phyloP scores from a whole-genome alignment of 1,140 invertebrate species.

The Philotrypesis tridentata region DNA sequence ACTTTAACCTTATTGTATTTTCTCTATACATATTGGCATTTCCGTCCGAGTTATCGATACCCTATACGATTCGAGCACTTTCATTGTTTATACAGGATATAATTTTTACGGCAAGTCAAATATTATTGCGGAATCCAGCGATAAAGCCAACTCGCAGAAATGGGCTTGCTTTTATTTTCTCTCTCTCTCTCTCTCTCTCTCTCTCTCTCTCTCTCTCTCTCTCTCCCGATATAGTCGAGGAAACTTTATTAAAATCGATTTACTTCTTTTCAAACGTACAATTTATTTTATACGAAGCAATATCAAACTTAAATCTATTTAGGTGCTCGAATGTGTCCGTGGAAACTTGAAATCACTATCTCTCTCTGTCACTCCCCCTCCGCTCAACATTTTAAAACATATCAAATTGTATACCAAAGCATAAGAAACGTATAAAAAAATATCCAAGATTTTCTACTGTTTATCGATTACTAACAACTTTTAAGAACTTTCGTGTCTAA shows the following conservation, averaged over 20 bases:
- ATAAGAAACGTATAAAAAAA: too few species aligned
- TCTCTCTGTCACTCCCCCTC: too few species aligned
- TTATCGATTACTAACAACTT: too few species aligned
- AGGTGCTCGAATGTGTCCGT: not conserved
- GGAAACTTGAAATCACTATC: not conserved
- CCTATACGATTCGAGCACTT: not conserved
- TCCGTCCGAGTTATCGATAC: not conserved
- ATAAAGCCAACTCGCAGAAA: constrained; percentile 33
- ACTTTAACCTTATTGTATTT: not conserved
- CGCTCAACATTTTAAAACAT: too few species aligned
- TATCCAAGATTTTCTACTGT: too few species aligned
- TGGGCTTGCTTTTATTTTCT: constrained; percentile 23
- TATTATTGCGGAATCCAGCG: constrained; percentile 29
- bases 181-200: not conserved
- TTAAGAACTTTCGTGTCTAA: too few species aligned
- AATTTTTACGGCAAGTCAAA: constrained; percentile 25
- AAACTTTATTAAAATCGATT: constrained; percentile 42
- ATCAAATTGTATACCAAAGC: too few species aligned
- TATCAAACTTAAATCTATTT: constrained; percentile 34
- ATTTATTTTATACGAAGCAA: constrained; percentile 30
- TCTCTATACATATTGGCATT: not conserved
- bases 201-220: not conserved
- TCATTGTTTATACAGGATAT: constrained; percentile 25
- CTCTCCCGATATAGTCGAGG: not conserved
- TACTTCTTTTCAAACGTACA: constrained; percentile 20